Conservation (phyloP, 2,113 vertebrate species). For the Aythya baeri region DNA sequence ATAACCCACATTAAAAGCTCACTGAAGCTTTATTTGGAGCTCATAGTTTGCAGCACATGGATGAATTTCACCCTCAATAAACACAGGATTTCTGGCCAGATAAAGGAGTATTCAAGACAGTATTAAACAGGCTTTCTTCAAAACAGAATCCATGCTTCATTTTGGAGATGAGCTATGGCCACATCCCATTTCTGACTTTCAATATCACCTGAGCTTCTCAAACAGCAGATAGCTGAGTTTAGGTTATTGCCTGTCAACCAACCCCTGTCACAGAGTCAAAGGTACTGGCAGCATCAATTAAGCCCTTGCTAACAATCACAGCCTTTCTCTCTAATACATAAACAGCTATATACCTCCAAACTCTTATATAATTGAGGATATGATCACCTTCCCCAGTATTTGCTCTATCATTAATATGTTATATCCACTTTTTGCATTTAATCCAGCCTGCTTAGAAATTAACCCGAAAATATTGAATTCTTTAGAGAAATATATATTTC, state of each 20-base stretch:
- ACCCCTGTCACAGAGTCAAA: background rate
- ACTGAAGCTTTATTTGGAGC: background rate
- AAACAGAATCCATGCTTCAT: background rate
- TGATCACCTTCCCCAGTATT: background rate
- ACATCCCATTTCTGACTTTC: background rate
- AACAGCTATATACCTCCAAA: background rate
- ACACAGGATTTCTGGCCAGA: conserved; percentile 6
- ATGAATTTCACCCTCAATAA: conserved; percentile 27
- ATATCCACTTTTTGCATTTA: background rate
- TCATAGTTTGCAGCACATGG: background rate
- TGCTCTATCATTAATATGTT: background rate
- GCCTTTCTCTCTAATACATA: background rate
- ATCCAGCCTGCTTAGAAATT: background rate
- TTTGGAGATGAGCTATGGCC: background rate
- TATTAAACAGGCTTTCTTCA: background rate
- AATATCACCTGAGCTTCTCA: background rate
- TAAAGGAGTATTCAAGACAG: background rate
- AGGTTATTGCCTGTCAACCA: background rate
- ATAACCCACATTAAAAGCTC: background rate
- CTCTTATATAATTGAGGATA: background rate
- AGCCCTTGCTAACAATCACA: background rate
- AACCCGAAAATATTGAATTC: background rate
- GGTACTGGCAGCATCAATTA: background rate
- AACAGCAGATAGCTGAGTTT: background rate
- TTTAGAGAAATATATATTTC: background rate